Conservation (phyloP, 2,888 invertebrate genomes). For the Machimus rusticus region DNA sequence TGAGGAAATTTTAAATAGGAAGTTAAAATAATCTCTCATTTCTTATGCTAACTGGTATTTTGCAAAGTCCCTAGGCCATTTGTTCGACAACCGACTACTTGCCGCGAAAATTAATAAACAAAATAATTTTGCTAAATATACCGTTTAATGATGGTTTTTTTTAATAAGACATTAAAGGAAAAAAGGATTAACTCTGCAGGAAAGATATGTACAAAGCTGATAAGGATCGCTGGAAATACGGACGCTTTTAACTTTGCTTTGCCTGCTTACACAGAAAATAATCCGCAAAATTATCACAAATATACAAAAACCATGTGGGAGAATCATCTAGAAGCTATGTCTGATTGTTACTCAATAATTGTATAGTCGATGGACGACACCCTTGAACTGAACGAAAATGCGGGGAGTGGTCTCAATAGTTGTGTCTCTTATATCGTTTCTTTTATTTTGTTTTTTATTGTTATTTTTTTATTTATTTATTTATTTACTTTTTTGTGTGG, state of each 20-base stretch:
- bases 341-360: background rate
- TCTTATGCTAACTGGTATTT: no score
- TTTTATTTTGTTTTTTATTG: background rate
- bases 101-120: slow-evolving; percentile 5
- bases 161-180: background rate
- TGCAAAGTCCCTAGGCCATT: background rate
- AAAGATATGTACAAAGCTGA: slow-evolving; percentile 16
- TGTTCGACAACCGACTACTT: background rate
- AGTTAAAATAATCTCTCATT: background rate
- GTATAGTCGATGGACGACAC: background rate
- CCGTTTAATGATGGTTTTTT: slow-evolving; percentile 4
- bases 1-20: background rate
- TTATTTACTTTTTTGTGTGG: background rate
- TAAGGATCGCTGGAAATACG: background rate
- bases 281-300: slow-evolving; percentile 37
- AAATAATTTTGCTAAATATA: slow-evolving; percentile 22
- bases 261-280: background rate
- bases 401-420: background rate
- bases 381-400: slow-evolving; percentile 4
- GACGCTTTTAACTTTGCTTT: background rate
- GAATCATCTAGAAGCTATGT: slow-evolving; percentile 6
- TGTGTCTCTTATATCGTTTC: background rate
- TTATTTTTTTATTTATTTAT: no score
- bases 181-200: slow-evolving; percentile 21
- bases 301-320: slow-evolving; percentile 36